A percentile compares a stretch with the other conserved stretches of the same genome.
Evolutionary conservation across 2,113 vertebrate species (phyloP).

Genomic region (Gambusia holbrooki): DNA sequence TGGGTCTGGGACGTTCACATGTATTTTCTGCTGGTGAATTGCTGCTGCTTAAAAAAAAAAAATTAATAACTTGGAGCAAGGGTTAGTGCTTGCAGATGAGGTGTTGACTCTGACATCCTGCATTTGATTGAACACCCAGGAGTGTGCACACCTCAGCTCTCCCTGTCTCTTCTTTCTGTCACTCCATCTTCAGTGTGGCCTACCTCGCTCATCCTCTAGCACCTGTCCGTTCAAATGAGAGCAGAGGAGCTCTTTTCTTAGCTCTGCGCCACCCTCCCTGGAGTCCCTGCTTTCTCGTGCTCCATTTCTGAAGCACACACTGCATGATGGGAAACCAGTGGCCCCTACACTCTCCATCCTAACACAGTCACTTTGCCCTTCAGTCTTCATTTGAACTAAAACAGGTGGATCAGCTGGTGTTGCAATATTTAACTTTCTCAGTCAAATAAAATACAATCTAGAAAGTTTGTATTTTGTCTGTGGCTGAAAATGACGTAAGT

Average conservation of each 20-base stretch:
- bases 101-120: constrained; percentile 33
- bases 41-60: constrained; percentile 21
- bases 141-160: neutral
- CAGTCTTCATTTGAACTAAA: constrained; percentile 16
- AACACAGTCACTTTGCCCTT: constrained; percentile 54
- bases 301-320: constrained; percentile 75
- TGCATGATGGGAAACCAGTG: constrained; percentile 77
- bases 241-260: constrained; percentile 83
- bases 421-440: neutral
- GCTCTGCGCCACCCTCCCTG: constrained; percentile 75
- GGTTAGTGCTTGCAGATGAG: neutral
- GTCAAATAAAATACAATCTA: neutral
- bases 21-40: constrained; percentile 23
- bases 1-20: constrained; percentile 34
- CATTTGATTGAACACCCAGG: constrained; percentile 25
- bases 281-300: constrained; percentile 75
- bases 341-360: constrained; percentile 51
- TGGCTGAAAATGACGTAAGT: neutral
- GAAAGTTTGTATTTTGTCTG: neutral
- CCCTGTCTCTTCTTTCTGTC: constrained; percentile 4
- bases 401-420: neutral
- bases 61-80: constrained; percentile 18
- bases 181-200: constrained; percentile 50
- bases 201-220: constrained; percentile 66
- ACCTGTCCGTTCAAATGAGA: constrained; percentile 82